Evolutionary conservation across 2,113 vertebrate species (phyloP).

Genomic region (Embiotoca jacksoni): DNA sequence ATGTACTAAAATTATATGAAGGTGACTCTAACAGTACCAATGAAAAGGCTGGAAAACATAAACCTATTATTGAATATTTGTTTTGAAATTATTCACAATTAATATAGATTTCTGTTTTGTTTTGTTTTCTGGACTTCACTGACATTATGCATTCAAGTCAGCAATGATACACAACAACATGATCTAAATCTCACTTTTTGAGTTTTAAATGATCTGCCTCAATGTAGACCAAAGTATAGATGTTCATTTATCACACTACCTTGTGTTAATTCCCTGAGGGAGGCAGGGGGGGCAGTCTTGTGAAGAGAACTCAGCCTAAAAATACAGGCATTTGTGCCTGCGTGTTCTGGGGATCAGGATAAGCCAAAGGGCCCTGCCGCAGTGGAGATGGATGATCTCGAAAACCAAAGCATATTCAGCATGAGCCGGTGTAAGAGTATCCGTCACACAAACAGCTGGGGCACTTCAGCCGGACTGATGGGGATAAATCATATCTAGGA

Average conservation of each 20-base stretch:
- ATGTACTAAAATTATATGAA: conserved; percentile 32
- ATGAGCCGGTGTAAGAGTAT: conserved; percentile 74
- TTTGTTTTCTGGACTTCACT: not conserved
- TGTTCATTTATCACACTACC: not conserved
- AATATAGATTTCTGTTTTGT: not conserved
- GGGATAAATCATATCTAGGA: conserved; percentile 76
- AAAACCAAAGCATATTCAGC: conserved; percentile 68
- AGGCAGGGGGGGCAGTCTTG: not conserved
- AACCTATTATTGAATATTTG: not conserved
- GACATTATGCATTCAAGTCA: not conserved
- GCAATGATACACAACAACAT: not conserved
- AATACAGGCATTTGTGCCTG: conserved; percentile 20
- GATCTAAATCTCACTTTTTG: not conserved
- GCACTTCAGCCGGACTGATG: conserved; percentile 67
- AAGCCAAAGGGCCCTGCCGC: conserved; percentile 52
- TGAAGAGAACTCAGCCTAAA: conserved; percentile 12
- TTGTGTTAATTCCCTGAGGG: not conserved
- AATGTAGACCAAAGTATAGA: not conserved
- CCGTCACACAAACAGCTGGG: conserved; percentile 80
- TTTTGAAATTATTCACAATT: not conserved
- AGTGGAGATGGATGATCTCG: conserved; percentile 60
- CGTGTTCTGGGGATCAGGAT: conserved; percentile 55
- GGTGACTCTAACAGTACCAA: conserved; percentile 7
- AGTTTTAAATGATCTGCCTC: not conserved
- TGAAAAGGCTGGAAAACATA: conserved; percentile 1